Base-by-base conservation (phyloP, 2,888 invertebrate genomes). In the Pollenia labialis region DNA sequence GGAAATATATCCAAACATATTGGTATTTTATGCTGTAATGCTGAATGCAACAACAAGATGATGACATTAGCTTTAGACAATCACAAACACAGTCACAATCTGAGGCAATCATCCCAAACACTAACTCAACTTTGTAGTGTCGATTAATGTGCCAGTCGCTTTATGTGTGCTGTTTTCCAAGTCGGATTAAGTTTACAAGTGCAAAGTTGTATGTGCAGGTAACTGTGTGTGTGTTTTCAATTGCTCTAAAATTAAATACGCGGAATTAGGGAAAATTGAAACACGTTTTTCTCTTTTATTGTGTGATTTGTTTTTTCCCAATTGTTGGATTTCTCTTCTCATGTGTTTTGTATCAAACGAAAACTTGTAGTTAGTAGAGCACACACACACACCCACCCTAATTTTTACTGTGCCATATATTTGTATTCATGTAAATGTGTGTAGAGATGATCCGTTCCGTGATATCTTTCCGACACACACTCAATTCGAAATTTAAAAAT, bases 231-330 rank as follows among this genome's bases (percentile, higher is more conserved):
- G 64, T 23, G 12, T 42, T 75, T 75, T 81, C 62, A 85, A 66
- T 85, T 72, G 54, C 50, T 72, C 48, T 71, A 11, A 40, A 75
- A 66, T 58, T 52, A 58, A 62, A 66, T 60, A 71, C 62, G 16
- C 58, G 50, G 16, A 79, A 64, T 77, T 68, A 48, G 71, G 16
- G 64, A 44, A 85, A 76, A 81, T 62, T 68, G 58, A 76, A 84
- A 76, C 56, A 46, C 48, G 42, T 72, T 75, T 77, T 62, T 50
- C 12, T 68, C 16, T 40, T 23, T 72, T 62, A 16, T 71, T 48
- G 14, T 71, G 11, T 52, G 0, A 50, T 62, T 72, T 80, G 42
- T 32, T 14, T 18, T 77, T 66, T 66, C 42, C n/a, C 7, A 60
- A 48, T 56, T 60, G n/a, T 76, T 44, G 44, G 69, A 44, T 44